A percentile compares a stretch with the other conserved stretches of the same genome.
Evolutionary conservation across 2,888 invertebrate genomes (phyloP).

Genomic region (Hemaris fuciformis): DNA sequence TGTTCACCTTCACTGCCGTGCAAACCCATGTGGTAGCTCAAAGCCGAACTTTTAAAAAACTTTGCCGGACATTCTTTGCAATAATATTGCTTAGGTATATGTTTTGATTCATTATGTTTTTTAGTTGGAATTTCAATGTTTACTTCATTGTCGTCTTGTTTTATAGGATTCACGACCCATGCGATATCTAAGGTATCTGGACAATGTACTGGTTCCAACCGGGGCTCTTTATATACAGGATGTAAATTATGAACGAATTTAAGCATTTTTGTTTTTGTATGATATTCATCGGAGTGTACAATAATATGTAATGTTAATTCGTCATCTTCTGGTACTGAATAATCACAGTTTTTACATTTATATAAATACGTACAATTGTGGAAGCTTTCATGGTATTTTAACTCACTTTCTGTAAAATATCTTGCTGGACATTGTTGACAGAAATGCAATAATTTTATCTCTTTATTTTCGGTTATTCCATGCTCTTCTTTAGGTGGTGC

Average conservation of each 20-base stretch:
- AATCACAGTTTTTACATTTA: constrained; percentile 89
- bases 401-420: constrained; percentile 88
- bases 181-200: constrained; percentile 50
- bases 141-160: constrained; percentile 41
- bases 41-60: constrained; percentile 86
- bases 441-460: constrained; percentile 83
- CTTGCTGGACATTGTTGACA: constrained; percentile 92
- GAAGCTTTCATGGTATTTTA: constrained; percentile 86
- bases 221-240: constrained; percentile 84
- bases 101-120: constrained; percentile 51
- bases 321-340: constrained; percentile 86
- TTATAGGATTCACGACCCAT: constrained; percentile 72
- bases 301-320: constrained; percentile 85
- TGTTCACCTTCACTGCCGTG: constrained; percentile 84
- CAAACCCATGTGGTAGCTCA: constrained; percentile 85
- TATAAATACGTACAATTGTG: constrained; percentile 84
- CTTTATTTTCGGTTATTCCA: constrained; percentile 40
- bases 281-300: constrained; percentile 90
- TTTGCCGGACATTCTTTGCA: constrained; percentile 87
- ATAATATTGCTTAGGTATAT: constrained; percentile 65
- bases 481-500: constrained; percentile 51
- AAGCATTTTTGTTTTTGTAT: constrained; percentile 87
- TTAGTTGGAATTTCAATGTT: constrained; percentile 40
- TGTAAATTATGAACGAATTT: constrained; percentile 84
- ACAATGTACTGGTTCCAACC: constrained; percentile 68